These are phyloP conservation scores for Erethizon dorsatum DNA, from an alignment of 2,797 vertebrate genomes.

Conservation along the genomic window DNA sequence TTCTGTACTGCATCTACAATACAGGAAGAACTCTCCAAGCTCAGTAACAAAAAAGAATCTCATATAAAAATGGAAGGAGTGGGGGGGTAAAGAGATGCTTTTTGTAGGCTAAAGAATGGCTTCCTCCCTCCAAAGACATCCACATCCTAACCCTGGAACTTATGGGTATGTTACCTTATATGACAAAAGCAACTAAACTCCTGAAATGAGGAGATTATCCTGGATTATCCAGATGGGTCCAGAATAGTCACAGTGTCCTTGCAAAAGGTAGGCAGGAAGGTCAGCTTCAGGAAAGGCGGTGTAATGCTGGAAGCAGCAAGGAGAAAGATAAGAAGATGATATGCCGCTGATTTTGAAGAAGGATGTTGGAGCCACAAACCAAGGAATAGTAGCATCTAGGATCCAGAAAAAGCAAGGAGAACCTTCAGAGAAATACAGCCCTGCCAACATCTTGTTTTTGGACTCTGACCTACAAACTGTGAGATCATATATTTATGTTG, in stretches of 20 bases:
- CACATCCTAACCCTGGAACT: neutral
- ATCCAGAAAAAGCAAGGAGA: neutral
- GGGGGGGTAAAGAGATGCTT: neutral
- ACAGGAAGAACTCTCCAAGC: neutral
- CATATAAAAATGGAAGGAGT: neutral
- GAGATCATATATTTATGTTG: neutral
- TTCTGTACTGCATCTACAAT: neutral
- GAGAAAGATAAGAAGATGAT: neutral
- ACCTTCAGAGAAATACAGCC: neutral
- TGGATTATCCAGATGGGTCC: neutral
- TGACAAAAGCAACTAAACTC: neutral
- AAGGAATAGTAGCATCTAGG: neutral
- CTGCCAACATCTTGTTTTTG: neutral
- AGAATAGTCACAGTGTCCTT: neutral
- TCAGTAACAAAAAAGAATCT: neutral
- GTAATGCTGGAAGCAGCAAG: neutral
- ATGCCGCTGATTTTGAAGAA: neutral
- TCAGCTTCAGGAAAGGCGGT: neutral
- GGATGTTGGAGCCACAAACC: neutral
- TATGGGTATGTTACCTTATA: neutral
- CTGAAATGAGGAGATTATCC: neutral
- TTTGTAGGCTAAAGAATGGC: neutral
- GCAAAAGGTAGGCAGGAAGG: neutral
- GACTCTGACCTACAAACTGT: neutral
- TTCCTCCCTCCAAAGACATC: neutral